Evolutionary conservation across 2,888 invertebrate species (phyloP).

Genomic region (Platypus cylindrus): DNA sequence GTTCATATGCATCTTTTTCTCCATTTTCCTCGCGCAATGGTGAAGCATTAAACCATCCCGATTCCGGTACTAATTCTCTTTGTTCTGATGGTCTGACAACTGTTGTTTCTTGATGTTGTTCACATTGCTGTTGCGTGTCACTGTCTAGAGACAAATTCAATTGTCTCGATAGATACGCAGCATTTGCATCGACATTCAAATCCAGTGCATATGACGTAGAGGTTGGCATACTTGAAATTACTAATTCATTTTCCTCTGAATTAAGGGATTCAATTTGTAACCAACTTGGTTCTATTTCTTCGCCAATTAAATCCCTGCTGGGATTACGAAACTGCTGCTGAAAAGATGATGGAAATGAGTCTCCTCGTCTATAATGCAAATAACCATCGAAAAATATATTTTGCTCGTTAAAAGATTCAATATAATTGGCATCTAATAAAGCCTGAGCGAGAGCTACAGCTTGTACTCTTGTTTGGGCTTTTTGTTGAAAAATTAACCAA

Average conservation of each 20-base stretch:
- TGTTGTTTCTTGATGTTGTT: constrained; percentile 22
- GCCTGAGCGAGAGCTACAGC: constrained; percentile 68
- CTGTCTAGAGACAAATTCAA: constrained; percentile 13
- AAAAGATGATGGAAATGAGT: constrained; percentile 23
- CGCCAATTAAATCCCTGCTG: too few species aligned
- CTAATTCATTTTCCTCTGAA: constrained; percentile 35
- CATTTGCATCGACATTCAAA: constrained; percentile 50
- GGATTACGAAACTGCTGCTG: constrained; percentile 29
- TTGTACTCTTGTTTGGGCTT: constrained; percentile 61
- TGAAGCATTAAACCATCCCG: constrained; percentile 40
- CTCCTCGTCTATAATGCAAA: constrained; percentile 37
- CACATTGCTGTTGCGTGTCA: constrained; percentile 1
- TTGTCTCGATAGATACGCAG: constrained; percentile 41
- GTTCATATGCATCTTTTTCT: constrained; percentile 38
- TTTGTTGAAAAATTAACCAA: constrained; percentile 70
- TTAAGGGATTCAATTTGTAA: constrained; percentile 26
- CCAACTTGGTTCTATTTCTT: constrained; percentile 56
- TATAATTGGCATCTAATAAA: constrained; percentile 59
- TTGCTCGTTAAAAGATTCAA: constrained; percentile 52
- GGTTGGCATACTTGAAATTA: constrained; percentile 29
- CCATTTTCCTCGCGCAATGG: constrained; percentile 39
- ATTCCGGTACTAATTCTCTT: constrained; percentile 32
- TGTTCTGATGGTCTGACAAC: constrained; percentile 37
- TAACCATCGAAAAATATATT: constrained; percentile 38
- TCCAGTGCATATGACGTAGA: constrained; percentile 46